Evolutionary conservation across 2,113 vertebrate species (phyloP).

Genomic region (Aleadryas rufinucha): DNA sequence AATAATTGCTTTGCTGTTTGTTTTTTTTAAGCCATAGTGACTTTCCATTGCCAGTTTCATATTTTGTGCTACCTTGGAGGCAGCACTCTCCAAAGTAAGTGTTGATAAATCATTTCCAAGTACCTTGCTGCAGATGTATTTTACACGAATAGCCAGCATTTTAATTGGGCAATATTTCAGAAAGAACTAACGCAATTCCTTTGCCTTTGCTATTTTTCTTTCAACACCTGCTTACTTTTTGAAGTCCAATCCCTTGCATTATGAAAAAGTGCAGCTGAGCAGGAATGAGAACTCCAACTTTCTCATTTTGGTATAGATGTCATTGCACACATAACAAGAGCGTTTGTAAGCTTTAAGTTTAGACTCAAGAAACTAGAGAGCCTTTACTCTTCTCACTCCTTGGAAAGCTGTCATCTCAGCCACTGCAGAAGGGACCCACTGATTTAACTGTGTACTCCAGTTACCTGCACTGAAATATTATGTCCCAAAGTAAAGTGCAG

Average conservation of each 20-base stretch:
- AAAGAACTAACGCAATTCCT: not conserved
- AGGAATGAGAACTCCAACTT: not conserved
- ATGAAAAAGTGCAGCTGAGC: not conserved
- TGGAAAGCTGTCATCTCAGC: not conserved
- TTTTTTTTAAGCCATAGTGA: not conserved
- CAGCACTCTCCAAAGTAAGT: not conserved
- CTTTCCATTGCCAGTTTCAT: constrained; percentile 14
- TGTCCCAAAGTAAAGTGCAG: not conserved
- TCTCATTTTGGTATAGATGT: not conserved
- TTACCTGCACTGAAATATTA: not conserved
- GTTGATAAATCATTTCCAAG: not conserved
- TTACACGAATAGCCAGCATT: not conserved
- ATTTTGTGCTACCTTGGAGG: constrained; percentile 5
- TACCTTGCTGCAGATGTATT: constrained; percentile 6
- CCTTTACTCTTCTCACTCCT: not conserved
- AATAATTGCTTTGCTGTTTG: not conserved
- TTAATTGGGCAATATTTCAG: constrained; percentile 8
- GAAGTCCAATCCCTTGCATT: not conserved
- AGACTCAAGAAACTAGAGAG: not conserved
- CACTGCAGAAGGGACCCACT: not conserved
- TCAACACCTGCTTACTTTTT: not conserved
- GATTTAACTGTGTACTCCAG: not conserved
- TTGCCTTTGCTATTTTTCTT: constrained; percentile 6
- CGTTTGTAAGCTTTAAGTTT: not conserved
- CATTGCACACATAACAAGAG: not conserved